A percentile compares a stretch with the other conserved stretches of the same genome.
These are phyloP conservation scores for Pollenia labialis DNA, from an alignment of 2,888 invertebrate genomes.

Conservation along the genomic window DNA sequence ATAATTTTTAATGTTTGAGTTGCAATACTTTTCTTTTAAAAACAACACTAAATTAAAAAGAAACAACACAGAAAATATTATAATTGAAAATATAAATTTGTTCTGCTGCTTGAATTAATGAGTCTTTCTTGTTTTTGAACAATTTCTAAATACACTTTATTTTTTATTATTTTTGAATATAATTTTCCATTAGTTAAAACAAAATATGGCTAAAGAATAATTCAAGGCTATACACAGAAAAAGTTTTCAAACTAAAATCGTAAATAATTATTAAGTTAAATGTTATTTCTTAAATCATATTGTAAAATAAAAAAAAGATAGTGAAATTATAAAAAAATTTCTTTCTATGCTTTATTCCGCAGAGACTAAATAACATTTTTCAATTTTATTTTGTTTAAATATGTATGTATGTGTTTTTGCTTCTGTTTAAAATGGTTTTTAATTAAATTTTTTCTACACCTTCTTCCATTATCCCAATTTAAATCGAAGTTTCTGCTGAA, in stretches of 20 bases:
- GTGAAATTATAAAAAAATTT: neutral
- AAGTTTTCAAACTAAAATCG: no score
- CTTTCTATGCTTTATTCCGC: no score
- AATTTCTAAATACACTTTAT: constrained; percentile 11
- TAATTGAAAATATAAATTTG: constrained; percentile 7
- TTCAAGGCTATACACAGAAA: constrained; percentile 6
- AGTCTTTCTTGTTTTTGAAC: neutral
- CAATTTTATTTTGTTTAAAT: no score
- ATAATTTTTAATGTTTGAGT: neutral
- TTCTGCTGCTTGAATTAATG: neutral
- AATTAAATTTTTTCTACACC: no score
- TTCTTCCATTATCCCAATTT: no score
- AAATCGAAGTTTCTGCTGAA: no score
- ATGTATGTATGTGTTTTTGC: no score
- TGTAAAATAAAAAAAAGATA: neutral
- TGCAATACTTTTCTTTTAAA: neutral
- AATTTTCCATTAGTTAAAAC: neutral
- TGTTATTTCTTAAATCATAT: no score
- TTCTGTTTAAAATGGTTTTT: no score
- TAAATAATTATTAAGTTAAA: no score
- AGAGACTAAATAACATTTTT: no score
- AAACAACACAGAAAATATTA: neutral
- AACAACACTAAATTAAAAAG: constrained; percentile 4
- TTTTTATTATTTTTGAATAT: neutral
- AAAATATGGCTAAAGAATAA: neutral